A percentile compares a stretch with the other conserved stretches of the same genome.
Conservation (phyloP, 2,113 vertebrate genomes). For the Corythoichthys intestinalis region DNA sequence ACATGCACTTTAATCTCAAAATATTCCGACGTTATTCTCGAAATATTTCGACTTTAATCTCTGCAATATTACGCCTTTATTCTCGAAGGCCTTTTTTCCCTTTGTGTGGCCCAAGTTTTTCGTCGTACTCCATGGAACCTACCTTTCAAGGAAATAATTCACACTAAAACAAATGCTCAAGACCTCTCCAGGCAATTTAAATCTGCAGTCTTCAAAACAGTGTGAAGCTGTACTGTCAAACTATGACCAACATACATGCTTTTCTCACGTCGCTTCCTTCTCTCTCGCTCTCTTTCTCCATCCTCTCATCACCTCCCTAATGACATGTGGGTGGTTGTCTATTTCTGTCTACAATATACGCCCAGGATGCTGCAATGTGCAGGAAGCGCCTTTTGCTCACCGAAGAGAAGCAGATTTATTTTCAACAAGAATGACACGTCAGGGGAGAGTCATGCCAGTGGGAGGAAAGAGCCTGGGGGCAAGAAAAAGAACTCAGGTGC, state of each 20-base stretch:
- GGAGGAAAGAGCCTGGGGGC: conserved; percentile 43
- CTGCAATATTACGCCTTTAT: too few species aligned
- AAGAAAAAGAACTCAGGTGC: conserved; percentile 15
- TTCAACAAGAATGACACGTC: conserved; percentile 54
- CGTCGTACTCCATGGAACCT: conserved; percentile 18
- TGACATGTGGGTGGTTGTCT: conserved; percentile 76
- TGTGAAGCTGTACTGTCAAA: conserved; percentile 27
- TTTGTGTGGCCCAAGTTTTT: too few species aligned
- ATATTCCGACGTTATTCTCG: too few species aligned
- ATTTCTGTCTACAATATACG: conserved; percentile 70
- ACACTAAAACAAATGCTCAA: not conserved
- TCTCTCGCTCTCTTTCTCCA: conserved; percentile 58
- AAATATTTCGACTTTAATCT: too few species aligned
- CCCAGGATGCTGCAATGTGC: conserved; percentile 54
- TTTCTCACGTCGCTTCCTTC: conserved; percentile 36
- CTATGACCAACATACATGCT: conserved; percentile 44
- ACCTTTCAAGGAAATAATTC: not conserved
- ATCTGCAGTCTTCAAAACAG: not conserved
- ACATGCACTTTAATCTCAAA: too few species aligned
- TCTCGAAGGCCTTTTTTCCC: too few species aligned
- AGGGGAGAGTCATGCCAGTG: conserved; percentile 49
- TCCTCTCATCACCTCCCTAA: conserved; percentile 67
- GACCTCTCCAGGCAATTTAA: not conserved
- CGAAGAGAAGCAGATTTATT: conserved; percentile 60
- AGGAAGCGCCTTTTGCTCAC: conserved; percentile 50